phyloP scores from a whole-genome alignment of 2,888 invertebrate species.

The Platynereis dumerilii region DNA sequence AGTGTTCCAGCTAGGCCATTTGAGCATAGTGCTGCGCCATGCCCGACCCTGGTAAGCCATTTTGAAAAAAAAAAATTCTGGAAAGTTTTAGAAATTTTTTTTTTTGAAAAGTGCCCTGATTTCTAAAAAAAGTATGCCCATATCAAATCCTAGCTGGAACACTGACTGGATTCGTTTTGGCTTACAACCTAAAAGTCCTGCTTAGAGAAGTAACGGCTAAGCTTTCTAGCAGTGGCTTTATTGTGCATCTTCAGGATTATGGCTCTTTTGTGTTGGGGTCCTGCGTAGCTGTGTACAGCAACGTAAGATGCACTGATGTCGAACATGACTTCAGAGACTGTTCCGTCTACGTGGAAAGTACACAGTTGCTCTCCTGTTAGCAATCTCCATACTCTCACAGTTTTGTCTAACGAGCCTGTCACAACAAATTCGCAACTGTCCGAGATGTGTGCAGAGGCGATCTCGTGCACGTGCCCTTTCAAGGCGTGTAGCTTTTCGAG shows the following conservation, averaged over 20 bases:
- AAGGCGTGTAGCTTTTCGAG: constrained; percentile 12
- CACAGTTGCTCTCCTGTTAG: constrained; percentile 20
- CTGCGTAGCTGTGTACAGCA: not conserved
- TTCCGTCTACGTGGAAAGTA: constrained; percentile 28
- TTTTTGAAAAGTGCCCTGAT: too few relatives aligned
- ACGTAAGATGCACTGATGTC: not conserved
- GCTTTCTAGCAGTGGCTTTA: too few relatives aligned
- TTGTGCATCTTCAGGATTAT: not conserved
- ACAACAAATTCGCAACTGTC: constrained; percentile 23
- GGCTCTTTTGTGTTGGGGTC: constrained; percentile 3
- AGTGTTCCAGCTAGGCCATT: too few relatives aligned
- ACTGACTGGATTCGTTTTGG: too few relatives aligned
- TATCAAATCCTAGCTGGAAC: too few relatives aligned
- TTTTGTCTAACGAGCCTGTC: constrained; percentile 32
- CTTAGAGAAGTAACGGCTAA: too few relatives aligned
- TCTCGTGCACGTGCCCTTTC: constrained; percentile 24
- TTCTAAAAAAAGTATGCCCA: too few relatives aligned
- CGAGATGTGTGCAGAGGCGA: constrained; percentile 19
- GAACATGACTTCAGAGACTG: constrained; percentile 21
- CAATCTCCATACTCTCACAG: constrained; percentile 32
- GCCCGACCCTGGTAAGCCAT: too few relatives aligned
- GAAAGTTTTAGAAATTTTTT: too few relatives aligned
- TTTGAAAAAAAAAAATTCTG: too few relatives aligned
- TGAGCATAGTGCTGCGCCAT: too few relatives aligned
- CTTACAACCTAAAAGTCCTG: too few relatives aligned